phyloP scores from a whole-genome alignment of 2,888 invertebrate species.

The Diachrysia chrysitis region DNA sequence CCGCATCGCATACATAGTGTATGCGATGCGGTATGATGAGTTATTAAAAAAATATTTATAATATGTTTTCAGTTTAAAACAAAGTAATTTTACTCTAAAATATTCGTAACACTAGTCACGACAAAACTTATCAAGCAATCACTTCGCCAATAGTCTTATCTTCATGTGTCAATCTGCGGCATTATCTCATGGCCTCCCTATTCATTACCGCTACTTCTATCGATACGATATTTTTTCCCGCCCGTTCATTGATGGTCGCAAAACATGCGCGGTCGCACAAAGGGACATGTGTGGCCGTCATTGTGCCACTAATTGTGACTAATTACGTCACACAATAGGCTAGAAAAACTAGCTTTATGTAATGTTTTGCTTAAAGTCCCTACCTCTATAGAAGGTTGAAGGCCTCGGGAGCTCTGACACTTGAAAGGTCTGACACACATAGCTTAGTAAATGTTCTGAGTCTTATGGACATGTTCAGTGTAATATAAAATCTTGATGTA shows the following conservation, averaged over 20 bases:
- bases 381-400: conserved; percentile 26
- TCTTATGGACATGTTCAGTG: conserved; percentile 15
- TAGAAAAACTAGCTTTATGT: conserved; percentile 44
- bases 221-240: conserved; percentile 35
- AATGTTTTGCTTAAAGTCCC: conserved; percentile 20
- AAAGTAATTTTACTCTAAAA: too few relatives aligned
- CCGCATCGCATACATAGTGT: too few relatives aligned
- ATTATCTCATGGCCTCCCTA: conserved; percentile 27
- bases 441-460: conserved; percentile 31
- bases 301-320: conserved; percentile 41
- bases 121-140: conserved; percentile 21
- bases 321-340: conserved; percentile 45
- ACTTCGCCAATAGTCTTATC: conserved; percentile 7
- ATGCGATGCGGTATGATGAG: too few relatives aligned
- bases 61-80: too few relatives aligned
- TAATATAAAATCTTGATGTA: neutral
- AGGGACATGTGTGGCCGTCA: conserved; percentile 48
- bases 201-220: conserved; percentile 18
- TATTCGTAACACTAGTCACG: too few relatives aligned
- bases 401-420: conserved; percentile 34
- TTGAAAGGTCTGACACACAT: conserved; percentile 58
- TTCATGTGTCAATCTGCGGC: neutral
- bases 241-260: conserved; percentile 45
- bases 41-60: too few relatives aligned
- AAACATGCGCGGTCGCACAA: conserved; percentile 44